phyloP scores from a whole-genome alignment of 2,113 vertebrate genomes.

The Oreochromis niloticus region DNA sequence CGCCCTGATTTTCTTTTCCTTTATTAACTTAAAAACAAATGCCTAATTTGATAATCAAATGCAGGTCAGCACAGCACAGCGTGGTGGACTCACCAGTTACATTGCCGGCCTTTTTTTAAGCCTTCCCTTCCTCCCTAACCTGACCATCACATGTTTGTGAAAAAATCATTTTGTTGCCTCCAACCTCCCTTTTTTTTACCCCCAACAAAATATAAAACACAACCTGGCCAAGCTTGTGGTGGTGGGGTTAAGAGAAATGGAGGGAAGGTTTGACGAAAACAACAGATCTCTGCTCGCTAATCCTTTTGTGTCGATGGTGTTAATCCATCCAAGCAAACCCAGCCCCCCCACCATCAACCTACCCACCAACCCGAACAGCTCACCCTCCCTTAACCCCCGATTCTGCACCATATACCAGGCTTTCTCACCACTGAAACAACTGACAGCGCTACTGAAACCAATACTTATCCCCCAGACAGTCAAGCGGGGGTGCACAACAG shows the following conservation, averaged over 20 bases:
- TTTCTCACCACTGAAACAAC: conserved; percentile 49
- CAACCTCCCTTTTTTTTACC: background rate
- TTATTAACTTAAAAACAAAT: background rate
- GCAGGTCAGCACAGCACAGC: background rate
- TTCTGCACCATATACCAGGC: conserved; percentile 15
- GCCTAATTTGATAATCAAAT: background rate
- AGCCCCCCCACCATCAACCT: background rate
- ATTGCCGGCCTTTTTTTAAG: conserved; percentile 1
- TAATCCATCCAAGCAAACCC: conserved; percentile 58
- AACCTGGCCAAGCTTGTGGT: background rate
- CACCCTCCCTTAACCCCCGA: background rate
- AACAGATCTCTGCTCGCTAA: conserved; percentile 69
- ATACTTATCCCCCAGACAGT: conserved; percentile 29
- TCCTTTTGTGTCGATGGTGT: conserved; percentile 71
- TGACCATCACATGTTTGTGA: conserved; percentile 7
- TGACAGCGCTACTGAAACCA: conserved; percentile 7
- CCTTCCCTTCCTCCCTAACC: background rate
- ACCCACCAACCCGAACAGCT: background rate
- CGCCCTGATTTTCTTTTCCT: background rate
- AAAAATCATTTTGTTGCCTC: background rate
- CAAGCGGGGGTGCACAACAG: background rate
- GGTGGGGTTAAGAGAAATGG: conserved; percentile 29
- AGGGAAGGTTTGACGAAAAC: conserved; percentile 65
- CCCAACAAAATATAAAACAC: background rate
- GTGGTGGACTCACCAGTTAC: background rate